A percentile compares a stretch with the other conserved stretches of the same genome.
Conservation (phyloP, 2,888 invertebrate species). For the Torymus tubicola region DNA sequence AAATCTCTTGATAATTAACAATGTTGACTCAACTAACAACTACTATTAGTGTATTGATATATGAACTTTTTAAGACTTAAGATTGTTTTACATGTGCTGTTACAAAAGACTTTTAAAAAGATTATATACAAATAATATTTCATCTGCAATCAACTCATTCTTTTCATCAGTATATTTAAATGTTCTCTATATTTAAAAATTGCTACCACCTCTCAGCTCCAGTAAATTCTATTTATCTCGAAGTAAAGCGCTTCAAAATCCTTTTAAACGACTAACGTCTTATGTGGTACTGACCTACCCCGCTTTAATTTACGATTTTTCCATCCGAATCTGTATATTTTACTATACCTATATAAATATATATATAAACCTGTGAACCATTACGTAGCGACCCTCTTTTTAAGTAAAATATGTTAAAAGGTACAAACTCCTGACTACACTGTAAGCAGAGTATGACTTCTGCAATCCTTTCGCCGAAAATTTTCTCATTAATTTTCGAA, state of each 20-base stretch:
- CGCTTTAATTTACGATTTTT: conserved; percentile 60
- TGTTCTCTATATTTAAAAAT: conserved; percentile 18
- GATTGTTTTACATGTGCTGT: conserved; percentile 15
- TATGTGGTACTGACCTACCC: conserved; percentile 67
- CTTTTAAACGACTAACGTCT: conserved; percentile 58
- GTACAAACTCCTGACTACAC: conserved; percentile 44
- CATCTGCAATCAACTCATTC: conserved; percentile 17
- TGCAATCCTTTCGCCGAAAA: too few species aligned
- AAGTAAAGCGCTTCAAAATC: conserved; percentile 54
- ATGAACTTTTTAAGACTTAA: not conserved
- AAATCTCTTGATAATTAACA: not conserved
- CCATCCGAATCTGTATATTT: conserved; percentile 43
- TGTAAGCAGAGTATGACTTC: too few species aligned
- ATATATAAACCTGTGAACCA: conserved; percentile 72
- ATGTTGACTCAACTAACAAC: conserved; percentile 13
- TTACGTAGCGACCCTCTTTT: conserved; percentile 73
- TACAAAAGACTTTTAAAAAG: conserved; percentile 13
- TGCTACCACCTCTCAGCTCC: not conserved
- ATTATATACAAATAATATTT: not conserved
- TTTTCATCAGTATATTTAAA: conserved; percentile 14
- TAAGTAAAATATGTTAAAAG: conserved; percentile 47
- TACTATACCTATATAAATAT: conserved; percentile 58
- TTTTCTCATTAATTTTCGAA: too few species aligned
- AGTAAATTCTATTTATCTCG: conserved; percentile 17
- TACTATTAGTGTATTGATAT: conserved; percentile 15